Evolutionary conservation across 2,797 vertebrate species (phyloP).

Genomic region (Eutrigla gurnardus): DNA sequence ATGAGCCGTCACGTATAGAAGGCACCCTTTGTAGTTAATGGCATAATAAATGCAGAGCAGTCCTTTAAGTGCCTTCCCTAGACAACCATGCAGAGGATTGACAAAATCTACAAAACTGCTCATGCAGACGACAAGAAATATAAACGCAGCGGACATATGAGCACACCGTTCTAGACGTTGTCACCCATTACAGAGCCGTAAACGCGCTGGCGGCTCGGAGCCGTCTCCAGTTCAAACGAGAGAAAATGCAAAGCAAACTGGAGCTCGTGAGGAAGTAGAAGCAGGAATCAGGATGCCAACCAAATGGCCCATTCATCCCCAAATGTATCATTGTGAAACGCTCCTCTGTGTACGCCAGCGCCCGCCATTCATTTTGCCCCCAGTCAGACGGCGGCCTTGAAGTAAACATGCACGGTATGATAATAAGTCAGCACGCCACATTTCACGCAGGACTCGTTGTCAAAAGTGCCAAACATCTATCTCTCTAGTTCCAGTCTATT

Average conservation of each 20-base stretch:
- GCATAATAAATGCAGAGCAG: constrained; percentile 10
- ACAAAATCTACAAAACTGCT: constrained; percentile 14
- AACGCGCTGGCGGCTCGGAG: constrained; percentile 12
- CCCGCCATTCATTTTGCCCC: constrained; percentile 58
- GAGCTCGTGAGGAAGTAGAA: constrained; percentile 29
- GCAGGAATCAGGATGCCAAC: constrained; percentile 39
- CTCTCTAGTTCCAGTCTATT: constrained; percentile 58
- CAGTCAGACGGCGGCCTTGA: constrained; percentile 68
- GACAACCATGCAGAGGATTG: constrained; percentile 17
- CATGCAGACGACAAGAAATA: constrained; percentile 30
- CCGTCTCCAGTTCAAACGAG: constrained; percentile 21
- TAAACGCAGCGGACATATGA: constrained; percentile 33
- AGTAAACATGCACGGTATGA: constrained; percentile 68
- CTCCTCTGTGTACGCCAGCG: constrained; percentile 56
- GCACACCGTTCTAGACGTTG: constrained; percentile 1
- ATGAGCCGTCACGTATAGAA: not conserved
- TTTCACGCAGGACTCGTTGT: constrained; percentile 76
- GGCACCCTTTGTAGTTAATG: constrained; percentile 16
- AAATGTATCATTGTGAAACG: constrained; percentile 65
- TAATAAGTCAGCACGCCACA: constrained; percentile 69
- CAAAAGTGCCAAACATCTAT: constrained; percentile 65
- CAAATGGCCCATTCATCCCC: constrained; percentile 48
- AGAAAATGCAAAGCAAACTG: constrained; percentile 5
- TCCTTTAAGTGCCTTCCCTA: constrained; percentile 1
- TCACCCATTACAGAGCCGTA: constrained; percentile 1